phyloP scores from a whole-genome alignment of 2,113 vertebrate genomes.

The Calidris pugnax region DNA sequence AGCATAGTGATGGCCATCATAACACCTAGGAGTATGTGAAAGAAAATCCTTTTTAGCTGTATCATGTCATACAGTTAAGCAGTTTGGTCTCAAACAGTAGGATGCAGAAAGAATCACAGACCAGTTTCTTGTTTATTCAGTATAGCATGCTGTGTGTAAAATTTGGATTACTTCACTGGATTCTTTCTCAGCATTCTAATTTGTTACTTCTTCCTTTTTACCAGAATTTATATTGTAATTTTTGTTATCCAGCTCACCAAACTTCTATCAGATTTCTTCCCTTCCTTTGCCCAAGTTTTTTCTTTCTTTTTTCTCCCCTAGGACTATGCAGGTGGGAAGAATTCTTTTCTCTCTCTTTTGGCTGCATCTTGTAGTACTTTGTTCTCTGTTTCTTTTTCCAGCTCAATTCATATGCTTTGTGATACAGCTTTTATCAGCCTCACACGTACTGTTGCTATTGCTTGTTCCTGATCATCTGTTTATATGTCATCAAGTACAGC shows the following conservation, averaged over 20 bases:
- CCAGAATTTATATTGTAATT: not conserved
- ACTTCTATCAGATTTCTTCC: not conserved
- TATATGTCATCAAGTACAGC: slow-evolving; percentile 31
- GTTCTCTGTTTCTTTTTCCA: not conserved
- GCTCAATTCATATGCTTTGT: not conserved
- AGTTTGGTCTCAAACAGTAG: not conserved
- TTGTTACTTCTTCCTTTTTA: not conserved
- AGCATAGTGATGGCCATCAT: not conserved
- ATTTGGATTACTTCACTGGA: not conserved
- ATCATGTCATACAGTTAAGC: not conserved
- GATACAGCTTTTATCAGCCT: slow-evolving; percentile 36
- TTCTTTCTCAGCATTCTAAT: not conserved
- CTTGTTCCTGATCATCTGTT: slow-evolving; percentile 33
- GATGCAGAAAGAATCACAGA: not conserved
- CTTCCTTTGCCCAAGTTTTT: not conserved
- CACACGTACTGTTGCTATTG: not conserved
- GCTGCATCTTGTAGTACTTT: not conserved
- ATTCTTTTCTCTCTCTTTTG: not conserved
- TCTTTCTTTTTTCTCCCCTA: not conserved
- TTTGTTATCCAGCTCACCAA: not conserved
- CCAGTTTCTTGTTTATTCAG: not conserved
- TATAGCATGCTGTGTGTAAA: not conserved
- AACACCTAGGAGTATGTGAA: not conserved
- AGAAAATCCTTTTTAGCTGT: not conserved
- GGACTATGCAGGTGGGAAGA: not conserved